Base-by-base conservation (phyloP, 30 jellyfish, hydroid and myxozoan species). In the Rhopilema esculentum region DNA sequence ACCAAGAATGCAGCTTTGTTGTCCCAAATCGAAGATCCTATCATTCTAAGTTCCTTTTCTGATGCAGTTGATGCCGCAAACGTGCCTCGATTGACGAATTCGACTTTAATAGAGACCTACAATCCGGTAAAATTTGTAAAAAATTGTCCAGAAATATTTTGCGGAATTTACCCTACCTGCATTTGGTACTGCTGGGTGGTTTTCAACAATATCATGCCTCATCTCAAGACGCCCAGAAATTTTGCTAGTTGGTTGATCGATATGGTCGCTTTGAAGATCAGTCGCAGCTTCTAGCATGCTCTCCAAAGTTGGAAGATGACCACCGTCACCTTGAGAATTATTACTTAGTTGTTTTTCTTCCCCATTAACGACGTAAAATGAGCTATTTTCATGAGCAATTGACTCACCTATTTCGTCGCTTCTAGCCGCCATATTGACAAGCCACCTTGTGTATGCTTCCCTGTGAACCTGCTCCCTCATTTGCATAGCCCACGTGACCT, bases 241-340 rank as follows among this genome's bases (percentile, higher is more conserved):
- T 31, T 85, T 90, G 77, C 83, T 76, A 19, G 75, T 48, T 16
- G 6, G 57, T 84, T 30, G 82, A 90, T 83, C 95, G 80, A 85
- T 87, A 79, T 48, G 96, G 82, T 77, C 97, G 48, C 90, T 52
- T 82, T 96, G 99, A 68, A 96, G 62, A 66, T 96, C 99, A 33
- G 99, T 96, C 20, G 99, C 99, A 57, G 83, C 99, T 77, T 96
- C 91, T 18, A 96, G 82, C 99, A 96, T 96, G 28, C 93, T 97
- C 78, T 96, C 99, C 97, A 96, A 82, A 19, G 97, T 76, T 51
- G 97, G 97, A 72, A 90, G 97, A 49, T 74, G 20, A 24, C 62
- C 23, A 50, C 22, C 57, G 53, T 71, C 76, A 26, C 49, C 85
- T 50, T 69, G 83, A 19, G 89, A 65, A 22, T 25, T 12, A 62